Percentiles rank a stretch among this genome's conserved stretches.
Conservation (phyloP, 2,797 vertebrate genomes). For the Anguilla marmorata region DNA sequence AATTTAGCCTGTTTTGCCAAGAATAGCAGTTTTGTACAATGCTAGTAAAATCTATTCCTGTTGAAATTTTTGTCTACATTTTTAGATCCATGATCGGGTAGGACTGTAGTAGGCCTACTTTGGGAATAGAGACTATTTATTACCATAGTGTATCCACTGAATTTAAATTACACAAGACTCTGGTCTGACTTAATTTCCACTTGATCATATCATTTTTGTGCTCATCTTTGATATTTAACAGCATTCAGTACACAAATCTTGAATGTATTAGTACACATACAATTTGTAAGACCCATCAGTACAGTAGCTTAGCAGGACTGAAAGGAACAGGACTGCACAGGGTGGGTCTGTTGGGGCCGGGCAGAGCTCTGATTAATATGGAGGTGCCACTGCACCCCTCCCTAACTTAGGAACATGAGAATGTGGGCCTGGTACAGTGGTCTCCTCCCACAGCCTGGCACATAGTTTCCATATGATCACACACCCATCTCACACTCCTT, state of each 20-base stretch:
- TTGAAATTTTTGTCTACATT: neutral
- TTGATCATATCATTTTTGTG: too few relatives aligned
- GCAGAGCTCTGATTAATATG: slow-evolving; percentile 21
- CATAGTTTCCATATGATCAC: slow-evolving; percentile 32
- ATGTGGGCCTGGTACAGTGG: neutral
- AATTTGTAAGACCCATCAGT: neutral
- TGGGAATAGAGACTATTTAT: neutral
- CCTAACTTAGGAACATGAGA: slow-evolving; percentile 19
- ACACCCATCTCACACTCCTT: slow-evolving; percentile 12
- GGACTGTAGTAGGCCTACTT: neutral
- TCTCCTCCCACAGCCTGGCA: neutral
- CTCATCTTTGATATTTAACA: neutral
- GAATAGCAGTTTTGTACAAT: neutral
- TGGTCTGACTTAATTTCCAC: neutral
- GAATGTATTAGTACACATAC: neutral
- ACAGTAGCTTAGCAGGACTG: neutral
- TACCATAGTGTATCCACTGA: neutral
- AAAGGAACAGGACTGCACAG: neutral
- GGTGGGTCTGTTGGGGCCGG: neutral
- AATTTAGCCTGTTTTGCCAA: neutral
- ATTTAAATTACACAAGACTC: neutral
- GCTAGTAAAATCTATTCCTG: neutral
- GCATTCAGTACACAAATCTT: neutral
- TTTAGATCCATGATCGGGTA: neutral
- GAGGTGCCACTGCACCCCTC: neutral